Conservation (phyloP, 1,140 invertebrate genomes). For the Drosophila sproati region DNA sequence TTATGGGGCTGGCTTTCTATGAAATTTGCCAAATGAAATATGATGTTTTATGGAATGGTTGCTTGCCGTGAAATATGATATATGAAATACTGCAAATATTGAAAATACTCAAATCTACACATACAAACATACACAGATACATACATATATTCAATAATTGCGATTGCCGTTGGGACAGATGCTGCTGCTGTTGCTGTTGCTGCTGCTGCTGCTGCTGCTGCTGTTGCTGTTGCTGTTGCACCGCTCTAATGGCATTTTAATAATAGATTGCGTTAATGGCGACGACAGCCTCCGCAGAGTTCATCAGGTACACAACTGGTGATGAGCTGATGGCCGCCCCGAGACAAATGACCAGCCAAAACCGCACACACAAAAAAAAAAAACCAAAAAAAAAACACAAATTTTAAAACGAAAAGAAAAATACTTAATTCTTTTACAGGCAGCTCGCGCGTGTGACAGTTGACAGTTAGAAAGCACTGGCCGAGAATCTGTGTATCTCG, state of each 20-base stretch:
- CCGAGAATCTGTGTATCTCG: slow-evolving; percentile 41
- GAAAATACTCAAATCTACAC: not conserved
- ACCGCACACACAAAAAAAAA: slow-evolving; percentile 56
- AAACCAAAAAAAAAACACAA: not conserved
- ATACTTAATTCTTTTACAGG: slow-evolving; percentile 3
- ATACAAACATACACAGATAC: not conserved
- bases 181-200: not conserved
- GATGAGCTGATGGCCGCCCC: slow-evolving; percentile 50
- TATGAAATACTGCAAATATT: slow-evolving; percentile 20
- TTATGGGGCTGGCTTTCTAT: slow-evolving; percentile 53
- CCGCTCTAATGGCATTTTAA: slow-evolving; percentile 79
- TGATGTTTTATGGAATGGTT: slow-evolving; percentile 13
- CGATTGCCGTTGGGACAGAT: slow-evolving; percentile 64
- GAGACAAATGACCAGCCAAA: slow-evolving; percentile 58
- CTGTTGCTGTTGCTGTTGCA: slow-evolving; percentile 34
- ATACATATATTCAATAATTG: slow-evolving; percentile 70
- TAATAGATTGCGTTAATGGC: slow-evolving; percentile 78
- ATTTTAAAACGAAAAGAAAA: not conserved
- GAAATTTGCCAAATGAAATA: slow-evolving; percentile 14
- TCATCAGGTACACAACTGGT: slow-evolving; percentile 32
- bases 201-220: not conserved
- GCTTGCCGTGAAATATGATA: not conserved
- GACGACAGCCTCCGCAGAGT: slow-evolving; percentile 56
- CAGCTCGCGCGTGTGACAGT: slow-evolving; percentile 61
- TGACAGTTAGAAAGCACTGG: slow-evolving; percentile 70